These are phyloP conservation scores for Podarcis siculus DNA, from an alignment of 2,797 vertebrate species.

Conservation along the genomic window DNA sequence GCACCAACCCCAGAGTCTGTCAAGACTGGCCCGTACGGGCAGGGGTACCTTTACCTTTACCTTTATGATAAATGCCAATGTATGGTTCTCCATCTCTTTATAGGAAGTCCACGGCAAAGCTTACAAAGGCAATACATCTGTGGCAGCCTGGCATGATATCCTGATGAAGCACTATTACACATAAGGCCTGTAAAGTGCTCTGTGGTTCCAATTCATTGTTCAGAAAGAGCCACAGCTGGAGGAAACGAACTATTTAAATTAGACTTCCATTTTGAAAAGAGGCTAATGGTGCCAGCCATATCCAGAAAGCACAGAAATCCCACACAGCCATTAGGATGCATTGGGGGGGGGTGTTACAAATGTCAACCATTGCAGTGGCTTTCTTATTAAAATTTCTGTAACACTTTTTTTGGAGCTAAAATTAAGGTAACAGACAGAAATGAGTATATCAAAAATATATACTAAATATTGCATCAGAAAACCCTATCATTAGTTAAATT, in stretches of 20 bases:
- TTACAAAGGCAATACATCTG: neutral
- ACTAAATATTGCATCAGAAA: neutral
- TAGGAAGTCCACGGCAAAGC: neutral
- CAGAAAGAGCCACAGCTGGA: neutral
- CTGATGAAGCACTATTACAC: neutral
- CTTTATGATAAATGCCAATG: neutral
- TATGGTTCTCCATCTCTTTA: neutral
- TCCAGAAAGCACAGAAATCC: neutral
- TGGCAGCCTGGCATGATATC: neutral
- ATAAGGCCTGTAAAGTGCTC: neutral
- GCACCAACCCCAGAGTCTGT: too few relatives aligned
- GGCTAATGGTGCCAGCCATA: neutral
- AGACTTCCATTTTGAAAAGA: neutral
- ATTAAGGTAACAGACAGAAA: neutral
- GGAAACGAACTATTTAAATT: constrained; percentile 4
- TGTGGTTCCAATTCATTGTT: neutral
- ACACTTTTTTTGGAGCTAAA: neutral
- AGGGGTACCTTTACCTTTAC: too few relatives aligned
- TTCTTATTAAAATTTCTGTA: neutral
- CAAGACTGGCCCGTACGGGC: too few relatives aligned
- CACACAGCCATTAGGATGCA: neutral
- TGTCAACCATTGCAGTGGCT: neutral
- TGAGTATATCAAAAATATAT: neutral
- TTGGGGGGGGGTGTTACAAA: neutral
- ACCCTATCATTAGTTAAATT: neutral